A percentile compares a stretch with the other conserved stretches of the same genome.
Evolutionary conservation across 2,888 invertebrate genomes (phyloP).

Genomic region (Ochropacha duplaris): DNA sequence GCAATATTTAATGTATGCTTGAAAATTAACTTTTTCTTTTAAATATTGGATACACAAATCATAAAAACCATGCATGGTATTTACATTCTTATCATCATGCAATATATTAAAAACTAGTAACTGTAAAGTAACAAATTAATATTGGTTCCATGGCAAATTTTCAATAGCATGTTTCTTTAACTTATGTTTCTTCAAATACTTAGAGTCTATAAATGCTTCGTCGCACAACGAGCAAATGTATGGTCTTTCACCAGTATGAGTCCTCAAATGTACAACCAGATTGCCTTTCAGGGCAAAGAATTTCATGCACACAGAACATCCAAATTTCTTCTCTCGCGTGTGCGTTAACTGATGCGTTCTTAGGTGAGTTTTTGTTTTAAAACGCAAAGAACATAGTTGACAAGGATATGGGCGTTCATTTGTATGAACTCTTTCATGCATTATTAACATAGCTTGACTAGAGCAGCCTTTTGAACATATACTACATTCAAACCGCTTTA

Average conservation of each 20-base stretch:
- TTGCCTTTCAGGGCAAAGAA: conserved; percentile 80
- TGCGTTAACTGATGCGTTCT: conserved; percentile 78
- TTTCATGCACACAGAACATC: conserved; percentile 79
- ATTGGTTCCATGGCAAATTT: conserved; percentile 72
- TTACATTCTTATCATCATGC: neutral
- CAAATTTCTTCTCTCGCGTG: conserved; percentile 78
- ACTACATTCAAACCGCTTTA: conserved; percentile 68
- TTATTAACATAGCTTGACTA: conserved; percentile 75
- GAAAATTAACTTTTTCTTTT: neutral
- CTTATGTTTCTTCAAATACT: conserved; percentile 79
- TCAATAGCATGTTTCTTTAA: conserved; percentile 72
- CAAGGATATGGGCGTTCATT: conserved; percentile 77
- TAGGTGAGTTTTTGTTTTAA: conserved; percentile 78
- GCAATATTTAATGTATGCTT: neutral
- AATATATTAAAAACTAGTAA: conserved; percentile 10
- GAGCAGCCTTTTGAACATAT: conserved; percentile 74
- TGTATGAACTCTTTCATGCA: conserved; percentile 79
- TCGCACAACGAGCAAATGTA: conserved; percentile 73
- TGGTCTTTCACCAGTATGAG: conserved; percentile 78
- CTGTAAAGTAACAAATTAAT: conserved; percentile 33
- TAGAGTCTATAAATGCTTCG: conserved; percentile 79
- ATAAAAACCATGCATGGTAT: conserved; percentile 1
- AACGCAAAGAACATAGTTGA: conserved; percentile 67
- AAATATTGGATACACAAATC: neutral
- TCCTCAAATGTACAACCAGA: conserved; percentile 75